These are phyloP conservation scores for Verasper variegatus DNA, from an alignment of 2,113 vertebrate genomes.

Conservation along the genomic window DNA sequence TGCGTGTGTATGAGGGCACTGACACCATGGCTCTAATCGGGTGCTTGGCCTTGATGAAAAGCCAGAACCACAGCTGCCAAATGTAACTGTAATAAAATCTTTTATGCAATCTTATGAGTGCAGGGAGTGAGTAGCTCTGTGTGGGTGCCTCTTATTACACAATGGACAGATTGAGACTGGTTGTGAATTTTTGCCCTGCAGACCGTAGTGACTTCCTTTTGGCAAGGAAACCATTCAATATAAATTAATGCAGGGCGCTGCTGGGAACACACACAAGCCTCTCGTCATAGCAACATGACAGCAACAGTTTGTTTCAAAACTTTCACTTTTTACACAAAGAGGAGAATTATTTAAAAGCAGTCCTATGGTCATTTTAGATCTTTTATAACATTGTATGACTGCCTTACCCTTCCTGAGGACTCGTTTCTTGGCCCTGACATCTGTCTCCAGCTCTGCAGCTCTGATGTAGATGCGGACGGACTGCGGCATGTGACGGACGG, in stretches of 20 bases:
- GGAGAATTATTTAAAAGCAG: not conserved
- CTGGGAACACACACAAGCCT: not conserved
- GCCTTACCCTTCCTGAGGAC: slow-evolving; percentile 93
- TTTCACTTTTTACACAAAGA: not conserved
- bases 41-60: slow-evolving; percentile 36
- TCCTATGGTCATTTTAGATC: not conserved
- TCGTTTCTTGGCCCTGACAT: slow-evolving; percentile 95
- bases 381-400: not conserved
- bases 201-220: slow-evolving; percentile 47
- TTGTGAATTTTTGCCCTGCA: slow-evolving; percentile 18
- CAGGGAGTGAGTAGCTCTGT: slow-evolving; percentile 18
- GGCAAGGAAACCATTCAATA: slow-evolving; percentile 4
- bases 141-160: slow-evolving; percentile 37
- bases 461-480: slow-evolving; percentile 97
- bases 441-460: slow-evolving; percentile 96
- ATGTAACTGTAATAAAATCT: slow-evolving; percentile 27
- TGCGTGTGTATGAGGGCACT: slow-evolving; percentile 22
- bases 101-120: slow-evolving; percentile 2
- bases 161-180: slow-evolving; percentile 45
- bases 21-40: slow-evolving; percentile 50
- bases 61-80: slow-evolving; percentile 58
- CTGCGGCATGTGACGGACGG: slow-evolving; percentile 94
- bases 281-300: slow-evolving; percentile 3
- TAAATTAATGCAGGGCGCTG: not conserved
- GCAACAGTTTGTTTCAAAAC: not conserved